Evolutionary conservation across 2,797 vertebrate genomes (phyloP).

Genomic region (Diceros bicornis): DNA sequence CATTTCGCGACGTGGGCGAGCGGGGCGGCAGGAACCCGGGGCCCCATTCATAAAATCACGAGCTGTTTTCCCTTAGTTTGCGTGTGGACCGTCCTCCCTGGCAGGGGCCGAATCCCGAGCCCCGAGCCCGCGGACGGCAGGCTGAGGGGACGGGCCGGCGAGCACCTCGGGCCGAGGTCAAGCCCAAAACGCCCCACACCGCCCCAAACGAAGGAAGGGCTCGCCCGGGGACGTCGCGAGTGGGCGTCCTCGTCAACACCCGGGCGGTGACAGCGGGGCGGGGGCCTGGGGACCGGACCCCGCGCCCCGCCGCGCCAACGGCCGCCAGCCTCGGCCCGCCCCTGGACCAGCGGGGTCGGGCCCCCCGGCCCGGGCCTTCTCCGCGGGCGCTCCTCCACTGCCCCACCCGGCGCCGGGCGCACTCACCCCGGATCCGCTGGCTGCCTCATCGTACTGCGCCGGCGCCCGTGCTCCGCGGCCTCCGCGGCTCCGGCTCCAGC

Average conservation of each 20-base stretch:
- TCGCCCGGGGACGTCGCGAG: background rate
- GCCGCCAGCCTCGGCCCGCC: slow-evolving; percentile 18
- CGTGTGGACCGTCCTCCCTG: background rate
- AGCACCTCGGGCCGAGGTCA: background rate
- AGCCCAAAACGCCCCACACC: background rate
- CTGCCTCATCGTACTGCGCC: slow-evolving; percentile 75
- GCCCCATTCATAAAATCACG: slow-evolving; percentile 51
- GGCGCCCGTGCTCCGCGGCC: slow-evolving; percentile 38
- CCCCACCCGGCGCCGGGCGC: background rate
- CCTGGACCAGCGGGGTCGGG: background rate
- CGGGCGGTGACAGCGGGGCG: background rate
- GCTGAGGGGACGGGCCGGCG: background rate
- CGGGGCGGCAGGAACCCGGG: background rate
- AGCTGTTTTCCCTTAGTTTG: background rate
- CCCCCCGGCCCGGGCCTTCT: slow-evolving; percentile 65
- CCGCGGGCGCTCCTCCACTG: background rate
- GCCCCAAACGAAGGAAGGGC: background rate
- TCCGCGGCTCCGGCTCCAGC: background rate
- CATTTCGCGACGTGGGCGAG: background rate
- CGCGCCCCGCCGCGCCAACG: slow-evolving; percentile 44
- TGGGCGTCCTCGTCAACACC: background rate
- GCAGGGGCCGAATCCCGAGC: background rate
- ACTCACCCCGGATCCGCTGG: slow-evolving; percentile 75
- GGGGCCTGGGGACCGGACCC: background rate
- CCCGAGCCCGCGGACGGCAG: background rate